Percentiles rank a stretch among this genome's conserved stretches.
phyloP scores from a whole-genome alignment of 2,113 vertebrate species.

The Recurvirostra avosetta region DNA sequence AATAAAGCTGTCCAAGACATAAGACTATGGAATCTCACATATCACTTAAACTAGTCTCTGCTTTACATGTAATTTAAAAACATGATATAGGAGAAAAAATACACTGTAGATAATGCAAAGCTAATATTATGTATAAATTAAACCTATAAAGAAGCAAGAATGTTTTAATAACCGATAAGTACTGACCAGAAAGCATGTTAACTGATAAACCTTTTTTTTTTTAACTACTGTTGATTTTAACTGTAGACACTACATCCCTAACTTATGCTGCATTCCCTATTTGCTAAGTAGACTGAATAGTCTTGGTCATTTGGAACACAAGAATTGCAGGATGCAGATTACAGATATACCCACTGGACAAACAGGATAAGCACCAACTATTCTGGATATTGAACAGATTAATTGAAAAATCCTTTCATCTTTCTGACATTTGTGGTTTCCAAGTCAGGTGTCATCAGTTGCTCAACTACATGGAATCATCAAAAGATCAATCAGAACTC shows the following conservation, averaged over 20 bases:
- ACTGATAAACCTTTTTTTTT: background rate
- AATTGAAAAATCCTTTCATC: background rate
- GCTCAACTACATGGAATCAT: background rate
- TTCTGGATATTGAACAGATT: background rate
- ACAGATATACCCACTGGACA: background rate
- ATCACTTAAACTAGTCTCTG: background rate
- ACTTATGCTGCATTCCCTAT: background rate
- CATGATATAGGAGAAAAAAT: background rate
- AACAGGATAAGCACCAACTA: background rate
- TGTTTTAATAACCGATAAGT: background rate
- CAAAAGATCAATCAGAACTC: background rate
- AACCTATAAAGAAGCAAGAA: background rate
- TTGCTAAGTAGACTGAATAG: background rate
- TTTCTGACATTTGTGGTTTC: background rate
- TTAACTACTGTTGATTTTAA: background rate
- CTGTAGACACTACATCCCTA: background rate
- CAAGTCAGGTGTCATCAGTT: background rate
- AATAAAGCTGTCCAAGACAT: background rate
- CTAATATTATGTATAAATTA: background rate
- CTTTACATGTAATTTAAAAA: background rate
- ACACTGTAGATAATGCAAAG: background rate
- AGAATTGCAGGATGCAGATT: background rate
- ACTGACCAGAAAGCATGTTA: background rate
- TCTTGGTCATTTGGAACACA: background rate
- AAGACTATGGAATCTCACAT: background rate